phyloP scores from a whole-genome alignment of 2,113 vertebrate genomes.

The Oenanthe oenanthe region DNA sequence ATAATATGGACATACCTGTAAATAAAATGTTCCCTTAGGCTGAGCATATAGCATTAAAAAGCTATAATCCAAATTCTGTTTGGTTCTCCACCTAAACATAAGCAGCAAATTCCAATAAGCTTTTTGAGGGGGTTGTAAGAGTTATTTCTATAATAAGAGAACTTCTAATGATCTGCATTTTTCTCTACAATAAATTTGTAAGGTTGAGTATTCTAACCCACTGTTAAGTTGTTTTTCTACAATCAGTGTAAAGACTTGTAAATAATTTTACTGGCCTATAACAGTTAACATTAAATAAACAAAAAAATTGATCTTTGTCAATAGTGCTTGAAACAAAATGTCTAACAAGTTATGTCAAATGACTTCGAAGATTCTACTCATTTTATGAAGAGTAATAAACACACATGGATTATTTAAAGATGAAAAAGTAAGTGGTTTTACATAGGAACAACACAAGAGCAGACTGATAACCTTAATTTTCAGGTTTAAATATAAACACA shows the following conservation, averaged over 20 bases:
- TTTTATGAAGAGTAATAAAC: neutral
- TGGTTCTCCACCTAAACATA: slow-evolving; percentile 85
- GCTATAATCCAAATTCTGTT: slow-evolving; percentile 92
- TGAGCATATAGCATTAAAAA: slow-evolving; percentile 93
- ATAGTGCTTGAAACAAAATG: neutral
- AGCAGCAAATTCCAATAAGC: slow-evolving; percentile 55
- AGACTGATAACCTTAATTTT: neutral
- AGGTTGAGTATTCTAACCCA: neutral
- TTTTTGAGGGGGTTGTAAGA: neutral
- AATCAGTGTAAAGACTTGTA: neutral
- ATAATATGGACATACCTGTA: slow-evolving; percentile 82
- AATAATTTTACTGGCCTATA: neutral
- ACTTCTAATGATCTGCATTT: neutral
- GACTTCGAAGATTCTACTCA: neutral
- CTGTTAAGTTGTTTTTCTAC: neutral
- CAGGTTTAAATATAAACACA: neutral
- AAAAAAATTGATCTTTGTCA: neutral
- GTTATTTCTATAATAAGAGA: neutral
- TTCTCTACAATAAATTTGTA: neutral
- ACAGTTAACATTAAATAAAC: neutral
- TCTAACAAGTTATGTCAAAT: neutral
- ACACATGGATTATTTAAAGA: neutral
- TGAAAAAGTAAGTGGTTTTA: neutral
- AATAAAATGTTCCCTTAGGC: slow-evolving; percentile 86
- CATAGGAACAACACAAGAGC: neutral